Evolutionary conservation across 2,797 vertebrate species (phyloP), one percentile per base, ranked within the genome.

Genomic region (Xenops minutus): DNA sequence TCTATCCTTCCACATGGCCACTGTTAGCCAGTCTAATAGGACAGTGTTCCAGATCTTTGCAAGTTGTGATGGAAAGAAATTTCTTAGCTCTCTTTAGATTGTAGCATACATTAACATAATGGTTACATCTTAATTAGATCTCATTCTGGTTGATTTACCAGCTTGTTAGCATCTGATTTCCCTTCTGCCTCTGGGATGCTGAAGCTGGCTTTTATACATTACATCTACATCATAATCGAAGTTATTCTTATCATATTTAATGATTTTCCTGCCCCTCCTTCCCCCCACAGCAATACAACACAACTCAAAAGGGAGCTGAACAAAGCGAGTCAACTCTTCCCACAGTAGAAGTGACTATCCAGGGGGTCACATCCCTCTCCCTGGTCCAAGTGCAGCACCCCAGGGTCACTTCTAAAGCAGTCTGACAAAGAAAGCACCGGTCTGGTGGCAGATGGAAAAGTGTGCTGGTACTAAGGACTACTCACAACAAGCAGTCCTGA

Each of bases 61-160:
- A 39, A 67, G 49, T 16, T 80, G 15, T 3, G 18, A 48, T 0
- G 71, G 19, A 82, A 85, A 82, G 6, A 10, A 83, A 36, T 9
- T 62, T 87, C 59, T 44, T 39, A 5, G 2, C 13, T 87, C 37
- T 19, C 2, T 63, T 51, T 36, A 61, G 34, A 61, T 12, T n/a
- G 9, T 5, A 39, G 29, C 22, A 61, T 88, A 12, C 16, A 72
- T 86, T 88, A 86, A 2, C 15, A 71, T 36, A 10, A 63, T 20
- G 0, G 34, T 58, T 80, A 83, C 52, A 34, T 64, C 44, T 61
- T 74, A 89, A 93, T 94, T 94, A 74, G 9, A 30, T 61, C 27
- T 44, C n/a, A n/a, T 72, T 81, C 51, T 52, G 69, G 18, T 43
- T 74, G 52, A 83, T 85, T 91, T 80, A 67, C 44, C 83, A 77